phyloP scores from a whole-genome alignment of 2,888 invertebrate genomes.

The Caenorhabditis afra region DNA sequence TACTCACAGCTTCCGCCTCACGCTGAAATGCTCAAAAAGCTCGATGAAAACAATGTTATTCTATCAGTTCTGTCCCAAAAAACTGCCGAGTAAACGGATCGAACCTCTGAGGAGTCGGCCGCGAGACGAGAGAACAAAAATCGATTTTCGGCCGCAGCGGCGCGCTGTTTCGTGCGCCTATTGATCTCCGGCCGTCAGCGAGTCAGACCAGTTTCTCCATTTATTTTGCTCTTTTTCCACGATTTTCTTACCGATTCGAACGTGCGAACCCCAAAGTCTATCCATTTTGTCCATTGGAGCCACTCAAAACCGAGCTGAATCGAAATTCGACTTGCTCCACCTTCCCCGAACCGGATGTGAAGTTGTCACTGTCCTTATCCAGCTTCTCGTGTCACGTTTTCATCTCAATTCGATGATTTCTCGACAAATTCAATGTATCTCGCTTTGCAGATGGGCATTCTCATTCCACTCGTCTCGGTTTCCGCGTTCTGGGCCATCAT shows the following conservation, averaged over 20 bases:
- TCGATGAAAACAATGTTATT: not conserved
- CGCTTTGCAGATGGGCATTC: conserved; percentile 72
- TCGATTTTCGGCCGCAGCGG: conserved; percentile 56
- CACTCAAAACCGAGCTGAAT: not conserved
- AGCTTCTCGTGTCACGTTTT: not conserved
- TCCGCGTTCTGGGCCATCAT: conserved; percentile 80
- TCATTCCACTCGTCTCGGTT: conserved; percentile 80
- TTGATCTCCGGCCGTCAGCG: conserved; percentile 61
- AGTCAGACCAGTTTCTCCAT: conserved; percentile 11
- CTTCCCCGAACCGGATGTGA: too few species aligned
- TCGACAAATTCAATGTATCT: not conserved
- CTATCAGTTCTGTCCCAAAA: not conserved
- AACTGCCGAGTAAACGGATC: conserved; percentile 17
- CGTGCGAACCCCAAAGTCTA: conserved; percentile 6
- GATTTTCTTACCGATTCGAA: conserved; percentile 33
- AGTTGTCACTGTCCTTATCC: not conserved
- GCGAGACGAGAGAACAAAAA: conserved; percentile 43
- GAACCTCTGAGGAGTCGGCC: not conserved
- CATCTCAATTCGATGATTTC: not conserved
- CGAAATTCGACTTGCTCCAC: too few species aligned
- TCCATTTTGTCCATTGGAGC: conserved; percentile 24
- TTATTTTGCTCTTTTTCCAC: conserved; percentile 41
- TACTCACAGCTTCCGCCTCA: not conserved
- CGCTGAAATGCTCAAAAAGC: not conserved
- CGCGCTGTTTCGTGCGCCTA: conserved; percentile 19